phyloP scores from a whole-genome alignment of 2,888 invertebrate genomes.

The Strigamia transsilvanica region DNA sequence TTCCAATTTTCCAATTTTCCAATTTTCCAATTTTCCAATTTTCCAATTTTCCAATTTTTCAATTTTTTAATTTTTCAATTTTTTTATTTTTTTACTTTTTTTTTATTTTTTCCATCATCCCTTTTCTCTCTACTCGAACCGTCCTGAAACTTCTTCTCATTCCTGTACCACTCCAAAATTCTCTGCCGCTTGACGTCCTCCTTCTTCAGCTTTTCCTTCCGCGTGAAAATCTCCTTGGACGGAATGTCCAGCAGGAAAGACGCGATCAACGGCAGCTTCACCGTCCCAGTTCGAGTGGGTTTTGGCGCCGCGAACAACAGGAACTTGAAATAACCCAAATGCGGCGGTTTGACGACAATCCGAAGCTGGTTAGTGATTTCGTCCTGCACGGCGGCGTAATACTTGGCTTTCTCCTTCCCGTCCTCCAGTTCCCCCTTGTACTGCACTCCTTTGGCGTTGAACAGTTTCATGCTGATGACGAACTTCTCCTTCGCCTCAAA shows the following conservation, averaged over 20 bases:
- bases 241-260: conserved; percentile 59
- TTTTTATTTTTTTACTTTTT: too few relatives aligned
- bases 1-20: too few relatives aligned
- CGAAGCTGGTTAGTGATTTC: conserved; percentile 47
- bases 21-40: too few relatives aligned
- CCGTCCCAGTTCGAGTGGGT: conserved; percentile 59
- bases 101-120: neutral
- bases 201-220: conserved; percentile 18
- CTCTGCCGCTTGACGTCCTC: conserved; percentile 5
- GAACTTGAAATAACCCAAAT: conserved; percentile 60
- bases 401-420: conserved; percentile 16
- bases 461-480: conserved; percentile 58
- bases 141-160: neutral
- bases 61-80: too few relatives aligned
- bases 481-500: conserved; percentile 57
- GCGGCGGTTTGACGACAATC: conserved; percentile 59
- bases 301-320: conserved; percentile 59
- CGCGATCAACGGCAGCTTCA: conserved; percentile 59
- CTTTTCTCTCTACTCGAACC: neutral
- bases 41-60: too few relatives aligned
- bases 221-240: neutral
- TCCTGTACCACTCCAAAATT: conserved; percentile 12
- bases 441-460: conserved; percentile 56
- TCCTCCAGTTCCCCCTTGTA: conserved; percentile 30
- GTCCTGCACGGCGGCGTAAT: conserved; percentile 1